phyloP scores from a whole-genome alignment of 2,888 invertebrate species.

The Drosophila aldrichi region DNA sequence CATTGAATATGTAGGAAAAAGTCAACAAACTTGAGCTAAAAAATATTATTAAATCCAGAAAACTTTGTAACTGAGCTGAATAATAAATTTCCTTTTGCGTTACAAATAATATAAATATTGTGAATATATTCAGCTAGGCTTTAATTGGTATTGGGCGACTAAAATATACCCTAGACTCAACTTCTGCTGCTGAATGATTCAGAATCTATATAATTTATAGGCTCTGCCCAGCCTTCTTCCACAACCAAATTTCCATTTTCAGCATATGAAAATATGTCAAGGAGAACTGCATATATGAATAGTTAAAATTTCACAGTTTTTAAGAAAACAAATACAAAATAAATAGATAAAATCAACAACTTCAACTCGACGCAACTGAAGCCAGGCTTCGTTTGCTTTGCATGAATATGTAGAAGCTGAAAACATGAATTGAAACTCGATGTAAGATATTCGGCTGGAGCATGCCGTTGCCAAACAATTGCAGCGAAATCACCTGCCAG shows the following conservation, averaged over 20 bases:
- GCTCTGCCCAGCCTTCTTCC: too few species aligned
- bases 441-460: background rate
- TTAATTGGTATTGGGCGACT: too few species aligned
- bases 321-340: background rate
- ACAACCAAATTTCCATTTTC: background rate
- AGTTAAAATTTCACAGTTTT: background rate
- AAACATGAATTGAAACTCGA: background rate
- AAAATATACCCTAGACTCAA: too few species aligned
- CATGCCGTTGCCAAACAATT: slow-evolving; percentile 3
- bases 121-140: background rate
- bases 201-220: background rate
- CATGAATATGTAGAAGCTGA: background rate
- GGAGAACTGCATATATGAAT: background rate
- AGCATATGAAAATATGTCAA: background rate
- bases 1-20: background rate
- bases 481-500: slow-evolving; percentile 22
- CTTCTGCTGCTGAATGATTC: background rate
- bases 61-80: background rate
- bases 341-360: background rate
- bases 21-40: background rate
- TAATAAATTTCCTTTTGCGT: too few species aligned
- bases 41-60: background rate
- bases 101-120: background rate
- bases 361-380: too few species aligned
- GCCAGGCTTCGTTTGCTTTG: background rate